Evolutionary conservation across 2,797 vertebrate genomes (phyloP).

Genomic region (Chrysocyon brachyurus): DNA sequence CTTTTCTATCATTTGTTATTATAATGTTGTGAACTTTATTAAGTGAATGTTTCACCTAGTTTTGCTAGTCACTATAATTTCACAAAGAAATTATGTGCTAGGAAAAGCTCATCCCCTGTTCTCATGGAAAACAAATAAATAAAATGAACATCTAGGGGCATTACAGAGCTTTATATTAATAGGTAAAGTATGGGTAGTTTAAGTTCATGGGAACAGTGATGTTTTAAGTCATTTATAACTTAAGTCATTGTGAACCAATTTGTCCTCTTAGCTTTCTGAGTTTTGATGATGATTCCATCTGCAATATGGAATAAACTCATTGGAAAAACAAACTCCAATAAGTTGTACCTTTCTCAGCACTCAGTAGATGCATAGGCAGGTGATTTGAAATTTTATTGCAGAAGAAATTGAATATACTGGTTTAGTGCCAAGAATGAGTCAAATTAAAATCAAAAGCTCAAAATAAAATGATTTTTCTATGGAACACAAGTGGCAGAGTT

Average conservation of each 20-base stretch:
- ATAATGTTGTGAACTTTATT: constrained; percentile 84
- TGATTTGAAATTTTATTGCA: not conserved
- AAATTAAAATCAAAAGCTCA: constrained; percentile 42
- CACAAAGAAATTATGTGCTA: constrained; percentile 61
- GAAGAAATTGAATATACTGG: not conserved
- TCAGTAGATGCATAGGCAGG: not conserved
- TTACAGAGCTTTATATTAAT: constrained; percentile 60
- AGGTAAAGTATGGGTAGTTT: not conserved
- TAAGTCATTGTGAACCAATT: constrained; percentile 13
- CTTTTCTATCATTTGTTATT: constrained; percentile 88
- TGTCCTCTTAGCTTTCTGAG: not conserved
- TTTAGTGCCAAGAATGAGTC: not conserved
- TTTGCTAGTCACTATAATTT: constrained; percentile 63
- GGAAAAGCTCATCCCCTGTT: constrained; percentile 38
- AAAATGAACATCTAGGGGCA: constrained; percentile 37
- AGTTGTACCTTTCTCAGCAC: not conserved
- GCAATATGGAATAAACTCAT: not conserved
- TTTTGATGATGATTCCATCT: constrained; percentile 51
- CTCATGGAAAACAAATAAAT: constrained; percentile 48
- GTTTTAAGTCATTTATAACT: constrained; percentile 24
- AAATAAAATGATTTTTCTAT: not conserved
- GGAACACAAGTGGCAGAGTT: constrained; percentile 32
- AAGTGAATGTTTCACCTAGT: constrained; percentile 77
- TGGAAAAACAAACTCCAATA: not conserved
- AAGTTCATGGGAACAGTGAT: constrained; percentile 6